A percentile compares a stretch with the other conserved stretches of the same genome.
Conservation (phyloP, 1,140 invertebrate genomes). For the Sarcophaga bullata region DNA sequence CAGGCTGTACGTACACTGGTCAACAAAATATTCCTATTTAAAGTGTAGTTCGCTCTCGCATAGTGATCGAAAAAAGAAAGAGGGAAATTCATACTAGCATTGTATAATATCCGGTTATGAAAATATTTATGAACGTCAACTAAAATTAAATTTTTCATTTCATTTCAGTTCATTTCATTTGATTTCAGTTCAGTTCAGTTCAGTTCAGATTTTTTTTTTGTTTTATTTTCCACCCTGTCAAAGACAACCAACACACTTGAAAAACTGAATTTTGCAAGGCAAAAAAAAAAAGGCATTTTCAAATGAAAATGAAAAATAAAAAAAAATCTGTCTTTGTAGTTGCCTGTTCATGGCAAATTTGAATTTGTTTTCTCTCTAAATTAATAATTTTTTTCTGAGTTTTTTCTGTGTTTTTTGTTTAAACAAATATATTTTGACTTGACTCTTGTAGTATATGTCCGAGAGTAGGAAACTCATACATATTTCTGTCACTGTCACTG, state of each 20-base stretch:
- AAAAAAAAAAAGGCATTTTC: neutral
- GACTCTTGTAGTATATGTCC: too few species aligned
- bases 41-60: too few species aligned
- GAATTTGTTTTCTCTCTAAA: too few species aligned
- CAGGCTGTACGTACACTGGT: too few species aligned
- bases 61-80: neutral
- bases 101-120: slow-evolving; percentile 14
- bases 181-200: neutral
- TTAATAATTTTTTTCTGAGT: too few species aligned
- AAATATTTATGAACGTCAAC: neutral
- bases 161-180: neutral
- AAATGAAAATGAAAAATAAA: neutral
- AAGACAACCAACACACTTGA: neutral
- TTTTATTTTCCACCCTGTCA: neutral
- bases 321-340: too few species aligned
- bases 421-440: too few species aligned
- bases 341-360: too few species aligned
- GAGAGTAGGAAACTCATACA: too few species aligned
- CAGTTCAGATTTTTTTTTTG: neutral
- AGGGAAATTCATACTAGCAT: neutral
- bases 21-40: too few species aligned
- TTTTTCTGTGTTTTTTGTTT: too few species aligned
- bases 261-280: neutral
- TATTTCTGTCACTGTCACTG: too few species aligned
- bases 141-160: neutral